Base-by-base conservation (phyloP, 1,140 invertebrate species). In the Drosophila kohkoa region DNA sequence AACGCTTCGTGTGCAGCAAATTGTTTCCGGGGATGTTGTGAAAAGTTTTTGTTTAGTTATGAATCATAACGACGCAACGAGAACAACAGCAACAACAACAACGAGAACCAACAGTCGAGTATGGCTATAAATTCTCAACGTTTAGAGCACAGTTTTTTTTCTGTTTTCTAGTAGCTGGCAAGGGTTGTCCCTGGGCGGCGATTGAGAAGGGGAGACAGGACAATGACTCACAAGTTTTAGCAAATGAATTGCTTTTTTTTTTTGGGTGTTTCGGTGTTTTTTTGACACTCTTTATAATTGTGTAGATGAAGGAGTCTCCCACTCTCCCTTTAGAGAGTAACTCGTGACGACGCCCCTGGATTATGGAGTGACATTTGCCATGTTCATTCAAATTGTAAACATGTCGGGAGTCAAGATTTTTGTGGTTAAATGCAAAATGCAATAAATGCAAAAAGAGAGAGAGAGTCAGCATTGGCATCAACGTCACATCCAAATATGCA, bases 1-100 rank as follows among this genome's bases (percentile, higher is more conserved):
- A 87, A 88, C 81, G 83, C 59, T 79, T 88, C 83, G 64, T 87
- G 83, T 87, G 80, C 81, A 77, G 73, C 85, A 83, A 87, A 88
- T 87, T 88, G 83, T 82, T 87, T 87, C 83, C 83, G 83, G 83
- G 83, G 83, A 87, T 88, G 83, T 88, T 88, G 83, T 75, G 38
- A 70, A 79, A 81, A 68, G 58, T 70, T 79, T 68, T 60, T 88
- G 69, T 87, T 87, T 89, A 88, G 83, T 87, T 87, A 88, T 87
- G 83, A 87, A 88, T 87, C 82, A 87, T 88, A 82, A 77, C 80
- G 80, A 82, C 80, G 72, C 68, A 83, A 72, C 54, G 59, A 41
- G 15, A 59, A 65, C 46, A 63, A 60, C 58, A 77, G 59, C 43
- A 59, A 28, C 5, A 46, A 35, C 60, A 82, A 75, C 77, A 67